phyloP scores from a whole-genome alignment of 2,888 invertebrate genomes.

The Pheosia tremula region DNA sequence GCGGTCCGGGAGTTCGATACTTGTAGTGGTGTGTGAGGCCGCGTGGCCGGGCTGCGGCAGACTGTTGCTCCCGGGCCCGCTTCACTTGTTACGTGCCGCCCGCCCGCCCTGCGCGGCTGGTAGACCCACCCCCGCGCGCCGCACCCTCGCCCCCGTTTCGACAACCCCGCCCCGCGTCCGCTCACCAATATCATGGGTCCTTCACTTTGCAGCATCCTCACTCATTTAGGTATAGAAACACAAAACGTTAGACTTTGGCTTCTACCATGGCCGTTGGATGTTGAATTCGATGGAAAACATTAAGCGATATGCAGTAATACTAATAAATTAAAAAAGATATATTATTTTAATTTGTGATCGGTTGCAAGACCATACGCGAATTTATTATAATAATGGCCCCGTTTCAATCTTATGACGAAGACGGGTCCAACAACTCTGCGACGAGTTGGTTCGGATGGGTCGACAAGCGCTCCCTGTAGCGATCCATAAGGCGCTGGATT shows the following conservation, averaged over 20 bases:
- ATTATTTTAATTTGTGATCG: no score
- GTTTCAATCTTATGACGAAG: no score
- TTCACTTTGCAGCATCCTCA: conserved; percentile 74
- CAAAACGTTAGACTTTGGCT: conserved; percentile 30
- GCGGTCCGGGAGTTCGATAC: conserved; percentile 59
- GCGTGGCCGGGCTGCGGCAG: conserved; percentile 84
- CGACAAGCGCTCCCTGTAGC: no score
- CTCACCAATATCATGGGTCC: conserved; percentile 74
- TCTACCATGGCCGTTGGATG: conserved; percentile 30
- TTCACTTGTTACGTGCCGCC: conserved; percentile 83
- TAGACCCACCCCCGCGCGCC: conserved; percentile 34
- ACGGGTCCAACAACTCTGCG: no score
- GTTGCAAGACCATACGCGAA: no score
- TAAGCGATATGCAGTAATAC: neutral
- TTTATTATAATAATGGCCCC: no score
- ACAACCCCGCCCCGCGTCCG: conserved; percentile 69
- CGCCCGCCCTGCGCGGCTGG: conserved; percentile 67
- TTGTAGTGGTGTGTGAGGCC: conserved; percentile 69
- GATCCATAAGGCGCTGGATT: no score
- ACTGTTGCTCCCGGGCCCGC: conserved; percentile 84
- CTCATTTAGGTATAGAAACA: conserved; percentile 58
- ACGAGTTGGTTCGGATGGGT: no score
- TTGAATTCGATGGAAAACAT: conserved; percentile 28
- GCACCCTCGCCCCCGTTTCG: conserved; percentile 52
- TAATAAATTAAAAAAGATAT: no score